Conservation (phyloP, 2,113 vertebrate species). For the Oplegnathus fasciatus region DNA sequence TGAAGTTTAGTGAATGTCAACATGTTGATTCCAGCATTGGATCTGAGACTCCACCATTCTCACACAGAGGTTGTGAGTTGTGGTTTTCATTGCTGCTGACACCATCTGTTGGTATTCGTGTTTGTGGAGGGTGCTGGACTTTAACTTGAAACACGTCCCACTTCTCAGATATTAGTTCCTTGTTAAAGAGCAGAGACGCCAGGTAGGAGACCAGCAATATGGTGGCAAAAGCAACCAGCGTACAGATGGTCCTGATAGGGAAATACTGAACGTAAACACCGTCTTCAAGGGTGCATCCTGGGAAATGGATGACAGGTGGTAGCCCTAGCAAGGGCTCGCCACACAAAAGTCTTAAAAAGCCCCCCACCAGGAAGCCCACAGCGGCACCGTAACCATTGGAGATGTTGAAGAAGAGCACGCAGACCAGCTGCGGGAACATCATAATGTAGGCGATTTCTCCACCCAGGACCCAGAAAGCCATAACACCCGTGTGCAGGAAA, state of each 20-base stretch:
- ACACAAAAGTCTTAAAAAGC: constrained; percentile 79
- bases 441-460: constrained; percentile 83
- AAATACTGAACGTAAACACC: constrained; percentile 77
- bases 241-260: constrained; percentile 80
- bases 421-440: constrained; percentile 85
- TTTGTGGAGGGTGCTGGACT: background rate
- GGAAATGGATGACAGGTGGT: constrained; percentile 74
- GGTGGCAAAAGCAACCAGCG: constrained; percentile 65
- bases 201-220: constrained; percentile 72
- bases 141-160: constrained; percentile 79
- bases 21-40: constrained; percentile 33
- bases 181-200: constrained; percentile 72
- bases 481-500: constrained; percentile 79
- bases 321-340: constrained; percentile 82
- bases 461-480: constrained; percentile 83
- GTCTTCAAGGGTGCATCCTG: constrained; percentile 67
- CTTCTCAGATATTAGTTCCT: constrained; percentile 68
- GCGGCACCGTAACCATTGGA: constrained; percentile 82
- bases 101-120: background rate
- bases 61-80: background rate
- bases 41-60: background rate
- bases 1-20: background rate
- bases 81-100: background rate
- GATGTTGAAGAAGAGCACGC: constrained; percentile 64
- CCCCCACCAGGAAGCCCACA: constrained; percentile 72